phyloP scores from a whole-genome alignment of 2,888 invertebrate species.

The Thera obeliscata region DNA sequence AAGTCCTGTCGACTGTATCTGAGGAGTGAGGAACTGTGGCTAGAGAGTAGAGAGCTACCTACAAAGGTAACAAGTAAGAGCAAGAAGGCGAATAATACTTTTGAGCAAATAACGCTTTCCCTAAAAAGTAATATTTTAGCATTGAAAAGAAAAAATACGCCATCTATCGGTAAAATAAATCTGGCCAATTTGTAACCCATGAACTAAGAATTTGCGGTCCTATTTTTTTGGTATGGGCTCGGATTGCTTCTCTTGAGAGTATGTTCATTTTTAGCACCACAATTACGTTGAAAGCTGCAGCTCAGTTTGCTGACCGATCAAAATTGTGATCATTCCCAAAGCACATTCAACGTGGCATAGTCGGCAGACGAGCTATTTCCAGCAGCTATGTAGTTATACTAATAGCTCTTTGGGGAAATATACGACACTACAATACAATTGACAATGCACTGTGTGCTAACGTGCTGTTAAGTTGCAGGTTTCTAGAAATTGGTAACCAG shows the following conservation, averaged over 20 bases:
- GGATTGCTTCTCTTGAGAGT: not conserved
- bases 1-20: too few relatives aligned
- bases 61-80: too few relatives aligned
- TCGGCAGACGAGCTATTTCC: slow-evolving; percentile 7
- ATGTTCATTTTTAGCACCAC: not conserved
- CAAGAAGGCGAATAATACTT: too few relatives aligned
- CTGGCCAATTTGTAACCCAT: too few relatives aligned
- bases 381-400: not conserved
- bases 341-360: slow-evolving; percentile 23
- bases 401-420: slow-evolving; percentile 24
- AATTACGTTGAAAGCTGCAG: not conserved
- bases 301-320: slow-evolving; percentile 7
- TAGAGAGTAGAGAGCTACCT: too few relatives aligned
- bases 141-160: too few relatives aligned
- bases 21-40: too few relatives aligned
- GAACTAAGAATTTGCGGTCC: too few relatives aligned
- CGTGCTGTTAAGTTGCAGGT: not conserved
- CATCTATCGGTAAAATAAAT: too few relatives aligned
- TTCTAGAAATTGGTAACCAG: not conserved
- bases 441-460: slow-evolving; percentile 15
- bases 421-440: slow-evolving; percentile 12
- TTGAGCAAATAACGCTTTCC: too few relatives aligned
- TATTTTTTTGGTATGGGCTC: too few relatives aligned
- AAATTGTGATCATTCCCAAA: slow-evolving; percentile 15
- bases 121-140: too few relatives aligned